Conservation (phyloP, 1,140 invertebrate species). For the Bombus consobrinus region DNA sequence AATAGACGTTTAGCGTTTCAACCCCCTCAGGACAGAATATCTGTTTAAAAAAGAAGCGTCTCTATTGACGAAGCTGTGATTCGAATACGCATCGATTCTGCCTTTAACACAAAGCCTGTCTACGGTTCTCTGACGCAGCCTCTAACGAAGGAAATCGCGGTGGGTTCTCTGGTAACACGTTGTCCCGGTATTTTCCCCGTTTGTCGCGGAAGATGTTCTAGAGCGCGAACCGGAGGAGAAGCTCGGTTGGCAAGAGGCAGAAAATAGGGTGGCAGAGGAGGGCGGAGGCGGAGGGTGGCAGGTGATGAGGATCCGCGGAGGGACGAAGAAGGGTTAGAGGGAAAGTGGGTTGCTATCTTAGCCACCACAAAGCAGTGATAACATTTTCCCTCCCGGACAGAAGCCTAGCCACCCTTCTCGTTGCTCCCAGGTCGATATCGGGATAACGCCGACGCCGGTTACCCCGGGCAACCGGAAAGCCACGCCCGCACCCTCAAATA, state of each 20-base stretch:
- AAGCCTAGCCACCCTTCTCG: conserved; percentile 81
- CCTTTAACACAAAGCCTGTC: too few species aligned
- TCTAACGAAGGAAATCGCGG: conserved; percentile 10
- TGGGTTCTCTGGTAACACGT: conserved; percentile 8
- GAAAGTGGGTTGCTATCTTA: conserved; percentile 81
- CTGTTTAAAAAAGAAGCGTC: too few species aligned
- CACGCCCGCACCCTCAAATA: conserved; percentile 80
- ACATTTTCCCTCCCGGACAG: conserved; percentile 83
- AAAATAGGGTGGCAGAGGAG: background rate
- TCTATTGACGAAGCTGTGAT: too few species aligned
- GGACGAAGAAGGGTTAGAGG: conserved; percentile 65
- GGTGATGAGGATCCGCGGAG: conserved; percentile 56
- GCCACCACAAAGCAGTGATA: conserved; percentile 83
- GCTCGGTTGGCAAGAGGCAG: background rate
- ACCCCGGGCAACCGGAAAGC: conserved; percentile 78
- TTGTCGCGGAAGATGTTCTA: conserved; percentile 30
- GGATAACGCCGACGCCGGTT: conserved; percentile 77
- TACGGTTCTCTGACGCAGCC: too few species aligned
- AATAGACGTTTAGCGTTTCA: too few species aligned
- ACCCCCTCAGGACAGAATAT: too few species aligned
- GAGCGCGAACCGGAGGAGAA: background rate
- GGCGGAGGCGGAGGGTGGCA: conserved; percentile 16
- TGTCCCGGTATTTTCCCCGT: conserved; percentile 23
- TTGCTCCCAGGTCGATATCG: conserved; percentile 80
- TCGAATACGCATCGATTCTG: too few species aligned